Conservation (phyloP, 1,140 invertebrate genomes). For the Caenorhabditis elegans region WBcel235 BX284604.4:3511001-3511500, state of each 20-base stretch:
- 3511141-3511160: too few relatives aligned
- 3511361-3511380: neutral
- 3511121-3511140: too few relatives aligned
- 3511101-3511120: too few relatives aligned
- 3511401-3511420: conserved; percentile 81
- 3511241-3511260: conserved; percentile 88
- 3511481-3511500: conserved; percentile 52
- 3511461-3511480: conserved; percentile 63
- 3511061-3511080: too few relatives aligned
- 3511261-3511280: conserved; percentile 90
- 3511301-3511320: conserved; percentile 67
- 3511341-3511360: conserved; percentile 73
- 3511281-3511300: conserved; percentile 88
- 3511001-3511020: too few relatives aligned
- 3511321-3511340: conserved; percentile 71
- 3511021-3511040: too few relatives aligned
- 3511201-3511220: conserved; percentile 95
- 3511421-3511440: conserved; percentile 81
- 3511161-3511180: too few relatives aligned
- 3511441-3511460: conserved; percentile 72
- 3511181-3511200: conserved; percentile 96
- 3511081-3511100: too few relatives aligned
- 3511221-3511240: conserved; percentile 96
- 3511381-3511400: conserved; percentile 70
- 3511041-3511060: too few relatives aligned